A percentile compares a stretch with the other conserved stretches of the same genome.
These are phyloP conservation scores for Vimba vimba DNA, from an alignment of 2,113 vertebrate genomes.

Conservation along the genomic window DNA sequence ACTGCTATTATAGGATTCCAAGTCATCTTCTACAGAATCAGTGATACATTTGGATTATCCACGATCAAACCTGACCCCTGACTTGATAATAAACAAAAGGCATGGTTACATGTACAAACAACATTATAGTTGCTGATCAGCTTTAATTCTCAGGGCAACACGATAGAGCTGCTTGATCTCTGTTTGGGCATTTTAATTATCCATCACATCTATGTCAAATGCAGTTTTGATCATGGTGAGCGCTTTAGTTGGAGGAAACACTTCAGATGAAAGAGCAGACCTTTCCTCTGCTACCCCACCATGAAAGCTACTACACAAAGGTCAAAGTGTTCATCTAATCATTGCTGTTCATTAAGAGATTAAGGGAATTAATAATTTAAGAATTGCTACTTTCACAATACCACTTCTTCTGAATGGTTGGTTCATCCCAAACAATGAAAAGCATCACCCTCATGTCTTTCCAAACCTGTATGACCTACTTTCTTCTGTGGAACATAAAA, in stretches of 20 bases:
- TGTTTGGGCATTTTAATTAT: conserved; percentile 46
- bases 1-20: not conserved
- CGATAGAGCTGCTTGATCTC: conserved; percentile 25
- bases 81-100: conserved; percentile 41
- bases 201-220: conserved; percentile 28
- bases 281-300: not conserved
- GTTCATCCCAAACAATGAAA: not conserved
- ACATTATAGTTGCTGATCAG: conserved; percentile 10
- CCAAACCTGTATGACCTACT: not conserved
- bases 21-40: conserved; percentile 29
- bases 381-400: not conserved
- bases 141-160: conserved; percentile 6
- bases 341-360: not conserved
- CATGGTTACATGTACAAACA: not conserved
- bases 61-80: conserved; percentile 41
- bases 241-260: conserved; percentile 6
- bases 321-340: conserved; percentile 10
- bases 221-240: conserved; percentile 45
- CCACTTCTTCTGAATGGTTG: not conserved
- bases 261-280: conserved; percentile 12
- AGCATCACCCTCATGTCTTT: not conserved
- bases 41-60: conserved; percentile 38
- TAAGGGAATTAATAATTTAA: not conserved
- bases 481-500: not conserved
- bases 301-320: conserved; percentile 27